Evolutionary conservation across 2,888 invertebrate species (phyloP), one percentile per base, ranked within the genome.

Genomic region (Nomada flava): DNA sequence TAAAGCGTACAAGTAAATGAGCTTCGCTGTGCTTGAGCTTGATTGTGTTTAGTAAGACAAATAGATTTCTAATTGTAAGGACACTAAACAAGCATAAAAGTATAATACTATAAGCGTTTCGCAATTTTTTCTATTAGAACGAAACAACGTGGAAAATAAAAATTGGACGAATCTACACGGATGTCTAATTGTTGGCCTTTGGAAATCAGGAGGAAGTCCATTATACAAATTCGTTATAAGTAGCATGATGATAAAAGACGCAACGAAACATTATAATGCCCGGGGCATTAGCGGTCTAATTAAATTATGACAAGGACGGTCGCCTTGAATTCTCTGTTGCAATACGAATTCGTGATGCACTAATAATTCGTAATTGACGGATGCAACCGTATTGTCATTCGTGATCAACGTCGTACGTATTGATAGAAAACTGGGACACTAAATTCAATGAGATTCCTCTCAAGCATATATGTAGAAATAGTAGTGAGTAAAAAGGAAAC

Each of bases 151-250:
- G 18, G 26, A 23, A 7, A 60, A 57, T 9, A 44, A 60, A 65
- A 50, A 72, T 60, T 42, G 20, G 2, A 59, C 11, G 36, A 70
- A 71, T 55, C 53, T 50, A 53, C 62, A 50, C 79, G 72, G 60
- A 69, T 53, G 53, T 62, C 71, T 80, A 69, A 74, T 79, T 75
- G 73, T 76, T 75, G 71, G 64, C 64, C 75, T 78, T 78, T 82
- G 44, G 76, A 85, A 80, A 84, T 87, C 84, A 75, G 87, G 87
- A 87, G 87, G 87, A 78, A 62, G 87, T 2, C 76, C 69, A 87
- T 87, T 87, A 87, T 18, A 82, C 80, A 78, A 82, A 87, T 87
- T 84, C 85, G 79, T 85, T 80, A 82, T 76, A 85, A 82, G 77
- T 76, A 76, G 70, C 83, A 71, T 76, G 83, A 73, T 70, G 86